A percentile compares a stretch with the other conserved stretches of the same genome.
phyloP scores from a whole-genome alignment of 2,113 vertebrate genomes.

The Chiloscyllium plagiosum region DNA sequence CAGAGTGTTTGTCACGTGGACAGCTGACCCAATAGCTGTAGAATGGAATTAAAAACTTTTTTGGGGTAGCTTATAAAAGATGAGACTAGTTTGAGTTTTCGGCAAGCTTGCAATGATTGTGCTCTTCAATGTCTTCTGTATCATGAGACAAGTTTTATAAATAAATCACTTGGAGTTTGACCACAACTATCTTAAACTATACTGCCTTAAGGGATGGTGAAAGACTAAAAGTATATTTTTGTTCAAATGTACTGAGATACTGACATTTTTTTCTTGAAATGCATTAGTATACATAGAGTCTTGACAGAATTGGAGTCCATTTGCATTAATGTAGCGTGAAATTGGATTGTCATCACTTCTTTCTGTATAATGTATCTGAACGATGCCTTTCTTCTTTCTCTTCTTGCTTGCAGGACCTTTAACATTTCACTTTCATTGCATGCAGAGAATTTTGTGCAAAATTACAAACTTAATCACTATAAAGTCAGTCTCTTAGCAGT shows the following conservation, averaged over 20 bases:
- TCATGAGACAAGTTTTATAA: not conserved
- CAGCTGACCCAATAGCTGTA: not conserved
- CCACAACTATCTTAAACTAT: not conserved
- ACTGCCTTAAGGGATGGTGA: not conserved
- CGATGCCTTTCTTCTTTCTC: not conserved
- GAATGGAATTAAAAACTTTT: not conserved
- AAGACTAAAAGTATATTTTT: not conserved
- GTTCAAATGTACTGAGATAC: not conserved
- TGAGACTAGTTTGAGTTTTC: not conserved
- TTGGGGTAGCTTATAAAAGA: not conserved
- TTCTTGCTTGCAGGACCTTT: not conserved
- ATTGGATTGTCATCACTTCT: conserved; percentile 36
- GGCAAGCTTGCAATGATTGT: not conserved
- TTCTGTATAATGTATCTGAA: conserved; percentile 29
- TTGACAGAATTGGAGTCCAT: conserved; percentile 23
- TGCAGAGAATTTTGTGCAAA: not conserved
- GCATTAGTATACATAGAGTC: conserved; percentile 3
- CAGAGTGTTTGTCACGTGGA: too few relatives aligned
- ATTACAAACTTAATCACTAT: conserved; percentile 31
- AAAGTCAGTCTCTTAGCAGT: not conserved
- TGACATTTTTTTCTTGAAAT: not conserved
- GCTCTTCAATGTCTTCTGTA: not conserved
- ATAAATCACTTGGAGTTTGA: not conserved
- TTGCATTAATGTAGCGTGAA: conserved; percentile 34
- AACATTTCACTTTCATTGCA: conserved; percentile 2